Conservation (phyloP, 1,140 invertebrate species). For the Bactericera cockerelli region DNA sequence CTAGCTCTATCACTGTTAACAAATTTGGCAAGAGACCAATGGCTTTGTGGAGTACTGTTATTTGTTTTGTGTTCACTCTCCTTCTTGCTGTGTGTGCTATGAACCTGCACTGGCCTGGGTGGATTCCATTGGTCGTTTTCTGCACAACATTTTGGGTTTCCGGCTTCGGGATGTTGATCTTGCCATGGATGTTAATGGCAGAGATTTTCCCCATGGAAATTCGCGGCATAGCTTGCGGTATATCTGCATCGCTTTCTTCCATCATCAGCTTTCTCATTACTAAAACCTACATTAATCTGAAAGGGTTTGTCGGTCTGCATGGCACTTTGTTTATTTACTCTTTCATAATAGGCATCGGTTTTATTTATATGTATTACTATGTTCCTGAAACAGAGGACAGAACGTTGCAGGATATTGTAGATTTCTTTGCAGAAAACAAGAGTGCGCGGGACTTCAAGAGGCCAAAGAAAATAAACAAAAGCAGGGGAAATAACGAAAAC, state of each 20-base stretch:
- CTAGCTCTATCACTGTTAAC: slow-evolving; percentile 6
- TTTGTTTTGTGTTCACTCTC: background rate
- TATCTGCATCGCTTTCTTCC: slow-evolving; percentile 16
- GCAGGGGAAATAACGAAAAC: too few relatives aligned
- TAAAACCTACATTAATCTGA: slow-evolving; percentile 20
- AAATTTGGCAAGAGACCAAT: slow-evolving; percentile 9
- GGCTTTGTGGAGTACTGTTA: background rate
- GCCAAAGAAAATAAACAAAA: too few relatives aligned
- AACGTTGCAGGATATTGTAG: slow-evolving; percentile 20
- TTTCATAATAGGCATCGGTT: slow-evolving; percentile 15
- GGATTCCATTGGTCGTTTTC: too few relatives aligned
- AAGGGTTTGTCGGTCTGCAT: slow-evolving; percentile 12
- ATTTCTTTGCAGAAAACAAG: slow-evolving; percentile 18
- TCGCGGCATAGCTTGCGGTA: slow-evolving; percentile 19
- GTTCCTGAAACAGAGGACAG: slow-evolving; percentile 23
- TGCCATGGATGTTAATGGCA: slow-evolving; percentile 21
- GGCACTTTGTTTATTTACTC: slow-evolving; percentile 20
- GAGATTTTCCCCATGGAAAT: slow-evolving; percentile 20
- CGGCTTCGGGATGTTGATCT: slow-evolving; percentile 13
- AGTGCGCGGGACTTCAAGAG: too few relatives aligned
- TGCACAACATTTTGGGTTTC: slow-evolving; percentile 15
- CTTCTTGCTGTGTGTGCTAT: slow-evolving; percentile 5
- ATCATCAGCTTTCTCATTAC: slow-evolving; percentile 19
- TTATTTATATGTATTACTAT: slow-evolving; percentile 19
- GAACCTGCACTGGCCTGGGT: too few relatives aligned